phyloP scores from a whole-genome alignment of 2,113 vertebrate species.

The Vulpes lagopus region DNA sequence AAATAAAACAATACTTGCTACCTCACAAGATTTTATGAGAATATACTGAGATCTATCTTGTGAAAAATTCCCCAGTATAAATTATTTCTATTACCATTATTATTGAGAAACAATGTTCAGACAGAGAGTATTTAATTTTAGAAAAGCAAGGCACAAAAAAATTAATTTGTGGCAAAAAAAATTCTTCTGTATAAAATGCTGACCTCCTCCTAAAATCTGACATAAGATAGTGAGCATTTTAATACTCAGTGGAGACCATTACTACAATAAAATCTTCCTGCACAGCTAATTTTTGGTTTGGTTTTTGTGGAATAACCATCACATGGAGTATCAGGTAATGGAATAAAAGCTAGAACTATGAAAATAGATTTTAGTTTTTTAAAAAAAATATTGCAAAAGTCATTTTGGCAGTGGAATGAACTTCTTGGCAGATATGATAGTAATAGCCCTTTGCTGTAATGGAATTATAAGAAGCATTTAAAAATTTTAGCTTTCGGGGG shows the following conservation, averaged over 20 bases:
- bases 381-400: neutral
- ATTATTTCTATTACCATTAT: neutral
- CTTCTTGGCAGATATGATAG: neutral
- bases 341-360: neutral
- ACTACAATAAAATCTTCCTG: conserved; percentile 50
- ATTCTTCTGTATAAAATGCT: conserved; percentile 73
- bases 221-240: conserved; percentile 57
- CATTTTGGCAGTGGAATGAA: neutral
- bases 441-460: neutral
- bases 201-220: conserved; percentile 49
- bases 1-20: neutral
- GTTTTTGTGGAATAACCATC: neutral
- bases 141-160: conserved; percentile 73
- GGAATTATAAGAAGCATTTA: conserved; percentile 24
- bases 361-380: conserved; percentile 29
- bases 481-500: neutral
- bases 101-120: conserved; percentile 21
- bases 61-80: conserved; percentile 10
- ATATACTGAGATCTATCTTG: neutral
- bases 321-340: neutral
- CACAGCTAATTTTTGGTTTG: conserved; percentile 57
- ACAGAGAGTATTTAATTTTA: neutral
- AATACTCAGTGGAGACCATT: conserved; percentile 33
- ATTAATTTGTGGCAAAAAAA: conserved; percentile 78
- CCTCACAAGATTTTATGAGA: neutral